Conservation (phyloP, 2,888 invertebrate genomes). For the Aleiodes alternator region DNA sequence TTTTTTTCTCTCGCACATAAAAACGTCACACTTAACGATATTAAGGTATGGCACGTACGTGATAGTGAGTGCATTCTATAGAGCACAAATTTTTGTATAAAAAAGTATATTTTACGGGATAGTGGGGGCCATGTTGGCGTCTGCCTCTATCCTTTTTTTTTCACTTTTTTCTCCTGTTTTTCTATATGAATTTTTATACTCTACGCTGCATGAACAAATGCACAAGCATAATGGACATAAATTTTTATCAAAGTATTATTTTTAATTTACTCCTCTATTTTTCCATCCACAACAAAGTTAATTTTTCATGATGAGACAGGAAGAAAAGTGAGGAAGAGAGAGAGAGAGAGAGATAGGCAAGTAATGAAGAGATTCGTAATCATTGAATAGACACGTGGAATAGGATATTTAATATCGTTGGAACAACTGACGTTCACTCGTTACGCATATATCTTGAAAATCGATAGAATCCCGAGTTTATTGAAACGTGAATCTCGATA, state of each 20-base stretch:
- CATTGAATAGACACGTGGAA: conserved; percentile 16
- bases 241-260: conserved; percentile 12
- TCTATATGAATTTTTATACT: conserved; percentile 8
- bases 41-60: conserved; percentile 26
- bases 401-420: conserved; percentile 42
- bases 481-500: conserved; percentile 47
- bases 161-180: background rate
- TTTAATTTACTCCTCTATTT: background rate
- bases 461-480: conserved; percentile 47
- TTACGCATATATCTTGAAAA: conserved; percentile 41
- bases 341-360: background rate
- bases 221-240: background rate
- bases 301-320: background rate
- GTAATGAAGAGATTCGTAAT: conserved; percentile 17
- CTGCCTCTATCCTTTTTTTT: background rate
- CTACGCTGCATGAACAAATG: conserved; percentile 10
- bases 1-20: conserved; percentile 8
- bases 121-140: background rate
- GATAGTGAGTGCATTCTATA: conserved; percentile 16
- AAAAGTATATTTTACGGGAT: conserved; percentile 5
- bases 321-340: background rate
- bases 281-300: background rate
- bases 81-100: conserved; percentile 19
- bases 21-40: conserved; percentile 22
- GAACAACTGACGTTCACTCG: conserved; percentile 41